These are phyloP conservation scores for Orchestes rusci DNA, from an alignment of 2,888 invertebrate genomes.

Conservation along the genomic window DNA sequence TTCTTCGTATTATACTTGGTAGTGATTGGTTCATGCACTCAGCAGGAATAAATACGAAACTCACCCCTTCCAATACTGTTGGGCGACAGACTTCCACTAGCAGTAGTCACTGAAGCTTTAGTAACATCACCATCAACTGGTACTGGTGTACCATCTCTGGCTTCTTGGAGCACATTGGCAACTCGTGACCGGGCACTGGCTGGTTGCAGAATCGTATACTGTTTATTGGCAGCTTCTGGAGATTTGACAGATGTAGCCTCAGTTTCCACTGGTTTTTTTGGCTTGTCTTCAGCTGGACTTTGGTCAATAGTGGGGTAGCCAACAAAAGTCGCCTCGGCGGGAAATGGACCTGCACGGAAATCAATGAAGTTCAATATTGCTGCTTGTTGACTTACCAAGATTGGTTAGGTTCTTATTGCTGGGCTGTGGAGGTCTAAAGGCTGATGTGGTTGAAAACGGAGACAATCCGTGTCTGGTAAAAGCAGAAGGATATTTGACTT, in stretches of 20 bases:
- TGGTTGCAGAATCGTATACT: slow-evolving; percentile 82
- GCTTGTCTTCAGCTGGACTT: slow-evolving; percentile 43
- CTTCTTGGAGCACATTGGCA: slow-evolving; percentile 60
- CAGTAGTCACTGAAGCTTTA: slow-evolving; percentile 27
- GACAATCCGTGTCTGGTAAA: slow-evolving; percentile 34
- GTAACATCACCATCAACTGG: slow-evolving; percentile 39
- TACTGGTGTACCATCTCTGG: slow-evolving; percentile 56
- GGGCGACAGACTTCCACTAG: slow-evolving; percentile 59
- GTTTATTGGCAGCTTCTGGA: slow-evolving; percentile 57
- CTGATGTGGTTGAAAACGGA: slow-evolving; percentile 64
- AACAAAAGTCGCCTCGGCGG: slow-evolving; percentile 68
- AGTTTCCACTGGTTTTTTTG: slow-evolving; percentile 39
- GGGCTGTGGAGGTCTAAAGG: slow-evolving; percentile 62
- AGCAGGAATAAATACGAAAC: no score
- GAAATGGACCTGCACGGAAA: slow-evolving; percentile 49
- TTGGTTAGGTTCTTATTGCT: slow-evolving; percentile 35
- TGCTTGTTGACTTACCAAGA: slow-evolving; percentile 14
- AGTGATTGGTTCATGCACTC: no score
- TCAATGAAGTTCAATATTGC: neutral
- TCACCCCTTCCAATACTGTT: slow-evolving; percentile 69
- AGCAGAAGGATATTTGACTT: slow-evolving; percentile 42
- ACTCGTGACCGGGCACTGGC: slow-evolving; percentile 71
- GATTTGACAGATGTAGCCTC: slow-evolving; percentile 38
- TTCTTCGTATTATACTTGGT: no score
- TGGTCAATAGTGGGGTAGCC: slow-evolving; percentile 53